A percentile compares a stretch with the other conserved stretches of the same genome.
Conservation (phyloP, 2,113 vertebrate genomes). For the Hippocampus abdominalis region DNA sequence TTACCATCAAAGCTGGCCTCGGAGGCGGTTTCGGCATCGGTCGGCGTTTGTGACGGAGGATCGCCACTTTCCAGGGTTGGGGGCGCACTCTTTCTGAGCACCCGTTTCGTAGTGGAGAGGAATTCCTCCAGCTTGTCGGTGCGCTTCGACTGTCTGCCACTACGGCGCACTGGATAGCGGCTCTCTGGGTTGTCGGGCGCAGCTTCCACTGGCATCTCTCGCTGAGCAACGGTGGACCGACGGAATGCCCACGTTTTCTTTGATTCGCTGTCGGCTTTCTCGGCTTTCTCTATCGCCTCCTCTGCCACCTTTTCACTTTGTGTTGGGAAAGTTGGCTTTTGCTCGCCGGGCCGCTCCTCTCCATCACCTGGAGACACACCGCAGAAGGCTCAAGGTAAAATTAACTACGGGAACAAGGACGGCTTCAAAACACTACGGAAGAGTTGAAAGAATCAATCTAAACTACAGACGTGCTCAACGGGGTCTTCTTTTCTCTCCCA, state of each 20-base stretch:
- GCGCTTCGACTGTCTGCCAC: constrained; percentile 88
- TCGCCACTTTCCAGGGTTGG: constrained; percentile 81
- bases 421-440: not conserved
- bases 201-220: constrained; percentile 79
- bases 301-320: constrained; percentile 42
- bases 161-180: constrained; percentile 82
- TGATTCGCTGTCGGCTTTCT: constrained; percentile 78
- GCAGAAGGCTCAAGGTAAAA: constrained; percentile 9
- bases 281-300: constrained; percentile 67
- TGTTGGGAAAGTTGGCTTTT: constrained; percentile 54
- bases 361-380: constrained; percentile 60
- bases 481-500: not conserved
- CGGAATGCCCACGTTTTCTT: constrained; percentile 91
- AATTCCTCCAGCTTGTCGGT: constrained; percentile 93
- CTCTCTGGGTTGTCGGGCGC: constrained; percentile 73
- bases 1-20: constrained; percentile 90
- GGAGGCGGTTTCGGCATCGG: constrained; percentile 86
- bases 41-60: constrained; percentile 80
- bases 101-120: constrained; percentile 83
- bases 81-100: constrained; percentile 69
- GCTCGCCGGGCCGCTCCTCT: constrained; percentile 52
- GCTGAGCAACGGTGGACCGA: constrained; percentile 86
- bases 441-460: not conserved
- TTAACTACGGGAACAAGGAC: not conserved
- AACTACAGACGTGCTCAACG: not conserved